These are phyloP conservation scores for Ptychochromis oligacanthus DNA, from an alignment of 2,113 vertebrate genomes.

Conservation along the genomic window DNA sequence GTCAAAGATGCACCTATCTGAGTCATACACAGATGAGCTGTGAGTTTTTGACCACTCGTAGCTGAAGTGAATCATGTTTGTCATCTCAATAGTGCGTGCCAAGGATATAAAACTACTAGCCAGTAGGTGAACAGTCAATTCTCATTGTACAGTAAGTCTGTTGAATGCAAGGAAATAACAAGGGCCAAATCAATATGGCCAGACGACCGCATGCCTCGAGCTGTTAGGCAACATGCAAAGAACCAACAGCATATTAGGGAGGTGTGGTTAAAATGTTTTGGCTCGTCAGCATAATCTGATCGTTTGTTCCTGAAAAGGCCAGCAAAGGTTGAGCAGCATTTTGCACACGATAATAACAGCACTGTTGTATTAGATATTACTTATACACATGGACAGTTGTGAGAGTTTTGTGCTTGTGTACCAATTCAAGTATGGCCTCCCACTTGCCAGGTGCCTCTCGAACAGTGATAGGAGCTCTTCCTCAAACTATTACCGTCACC, in stretches of 20 bases:
- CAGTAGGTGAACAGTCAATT: not conserved
- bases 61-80: not conserved
- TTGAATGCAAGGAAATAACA: not conserved
- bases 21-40: conserved; percentile 9
- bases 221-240: not conserved
- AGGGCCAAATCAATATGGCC: not conserved
- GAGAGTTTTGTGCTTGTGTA: conserved; percentile 15
- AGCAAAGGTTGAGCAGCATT: not conserved
- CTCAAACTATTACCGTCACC: conserved; percentile 43
- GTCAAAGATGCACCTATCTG: conserved; percentile 14
- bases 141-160: not conserved
- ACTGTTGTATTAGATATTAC: conserved; percentile 2
- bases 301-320: not conserved
- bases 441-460: not conserved
- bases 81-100: not conserved
- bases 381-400: not conserved
- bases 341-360: not conserved
- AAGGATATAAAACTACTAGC: not conserved
- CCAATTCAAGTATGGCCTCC: not conserved
- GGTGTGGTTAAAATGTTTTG: not conserved
- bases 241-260: not conserved
- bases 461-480: conserved; percentile 39
- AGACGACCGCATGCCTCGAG: not conserved
- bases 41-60: not conserved
- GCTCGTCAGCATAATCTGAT: not conserved